Percentiles rank a stretch among this genome's conserved stretches.
These are phyloP conservation scores for Bos taurus DNA, from an alignment of 2,113 vertebrate species.

Conservation along the genomic window DNA sequence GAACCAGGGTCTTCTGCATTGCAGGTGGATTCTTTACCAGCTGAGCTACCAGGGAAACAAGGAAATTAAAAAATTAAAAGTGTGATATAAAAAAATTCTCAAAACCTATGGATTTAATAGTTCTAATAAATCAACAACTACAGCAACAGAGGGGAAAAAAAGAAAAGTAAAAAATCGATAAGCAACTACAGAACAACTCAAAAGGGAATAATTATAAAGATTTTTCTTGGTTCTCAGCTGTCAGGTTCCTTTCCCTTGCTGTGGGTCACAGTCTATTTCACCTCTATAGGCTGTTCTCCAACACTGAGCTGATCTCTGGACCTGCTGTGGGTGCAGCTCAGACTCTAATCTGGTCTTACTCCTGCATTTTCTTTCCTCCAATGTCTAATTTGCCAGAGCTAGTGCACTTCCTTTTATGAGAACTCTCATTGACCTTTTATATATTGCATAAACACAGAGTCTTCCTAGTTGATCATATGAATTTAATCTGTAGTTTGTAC, in stretches of 20 bases:
- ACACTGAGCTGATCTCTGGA: background rate
- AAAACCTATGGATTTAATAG: background rate
- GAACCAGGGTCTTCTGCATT: background rate
- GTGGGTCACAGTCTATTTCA: background rate
- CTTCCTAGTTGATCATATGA: background rate
- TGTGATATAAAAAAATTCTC: background rate
- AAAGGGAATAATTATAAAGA: no score
- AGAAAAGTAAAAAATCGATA: no score
- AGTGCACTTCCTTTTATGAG: background rate
- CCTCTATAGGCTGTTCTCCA: background rate
- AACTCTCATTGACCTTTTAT: background rate
- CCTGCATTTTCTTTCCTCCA: background rate
- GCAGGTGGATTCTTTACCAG: background rate
- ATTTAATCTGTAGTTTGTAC: background rate
- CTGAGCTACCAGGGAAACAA: background rate
- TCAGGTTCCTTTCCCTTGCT: background rate
- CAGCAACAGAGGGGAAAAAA: no score
- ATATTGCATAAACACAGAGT: background rate
- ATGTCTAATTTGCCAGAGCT: background rate
- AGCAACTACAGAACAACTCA: no score
- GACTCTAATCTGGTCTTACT: background rate
- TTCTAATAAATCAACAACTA: background rate
- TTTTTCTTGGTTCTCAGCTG: no score
- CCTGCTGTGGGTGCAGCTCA: background rate
- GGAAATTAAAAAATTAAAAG: background rate